Evolutionary conservation across 1,140 invertebrate genomes (phyloP).

Genomic region (Pissodes strobi): DNA sequence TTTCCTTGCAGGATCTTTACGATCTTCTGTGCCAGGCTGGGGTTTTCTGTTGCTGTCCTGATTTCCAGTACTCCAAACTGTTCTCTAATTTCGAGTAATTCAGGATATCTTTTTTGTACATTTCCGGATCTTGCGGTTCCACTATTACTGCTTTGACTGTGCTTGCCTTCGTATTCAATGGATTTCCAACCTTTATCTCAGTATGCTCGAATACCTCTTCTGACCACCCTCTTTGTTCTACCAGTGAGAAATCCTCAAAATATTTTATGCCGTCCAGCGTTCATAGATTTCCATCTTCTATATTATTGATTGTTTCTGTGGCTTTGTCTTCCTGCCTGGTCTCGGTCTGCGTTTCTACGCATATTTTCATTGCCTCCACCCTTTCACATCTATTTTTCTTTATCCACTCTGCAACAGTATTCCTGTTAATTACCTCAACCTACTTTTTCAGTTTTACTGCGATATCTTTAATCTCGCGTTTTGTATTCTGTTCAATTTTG

Average conservation of each 20-base stretch:
- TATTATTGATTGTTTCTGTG: no score
- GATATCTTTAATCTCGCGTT: constrained; percentile 4
- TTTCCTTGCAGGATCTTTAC: neutral
- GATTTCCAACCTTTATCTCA: constrained; percentile 15
- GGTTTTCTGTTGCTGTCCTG: neutral
- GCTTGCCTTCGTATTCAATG: neutral
- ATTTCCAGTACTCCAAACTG: neutral
- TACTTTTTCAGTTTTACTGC: neutral
- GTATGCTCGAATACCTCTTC: constrained; percentile 16
- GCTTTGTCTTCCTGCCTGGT: neutral
- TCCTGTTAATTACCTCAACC: neutral
- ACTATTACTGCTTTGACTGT: constrained; percentile 18
- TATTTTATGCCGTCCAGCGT: no score
- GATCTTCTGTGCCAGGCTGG: neutral
- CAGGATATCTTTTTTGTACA: constrained; percentile 21
- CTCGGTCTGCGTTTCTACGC: neutral
- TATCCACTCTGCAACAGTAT: neutral
- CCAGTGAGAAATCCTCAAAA: no score
- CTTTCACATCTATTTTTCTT: neutral
- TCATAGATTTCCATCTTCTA: no score
- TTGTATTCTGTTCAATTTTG: neutral
- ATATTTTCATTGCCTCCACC: neutral
- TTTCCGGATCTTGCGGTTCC: constrained; percentile 16
- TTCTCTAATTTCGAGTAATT: constrained; percentile 9
- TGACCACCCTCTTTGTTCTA: neutral